Evolutionary conservation across 1,140 invertebrate genomes (phyloP), one percentile per base, ranked within the genome.

Genomic region (Marisa cornuarietis): DNA sequence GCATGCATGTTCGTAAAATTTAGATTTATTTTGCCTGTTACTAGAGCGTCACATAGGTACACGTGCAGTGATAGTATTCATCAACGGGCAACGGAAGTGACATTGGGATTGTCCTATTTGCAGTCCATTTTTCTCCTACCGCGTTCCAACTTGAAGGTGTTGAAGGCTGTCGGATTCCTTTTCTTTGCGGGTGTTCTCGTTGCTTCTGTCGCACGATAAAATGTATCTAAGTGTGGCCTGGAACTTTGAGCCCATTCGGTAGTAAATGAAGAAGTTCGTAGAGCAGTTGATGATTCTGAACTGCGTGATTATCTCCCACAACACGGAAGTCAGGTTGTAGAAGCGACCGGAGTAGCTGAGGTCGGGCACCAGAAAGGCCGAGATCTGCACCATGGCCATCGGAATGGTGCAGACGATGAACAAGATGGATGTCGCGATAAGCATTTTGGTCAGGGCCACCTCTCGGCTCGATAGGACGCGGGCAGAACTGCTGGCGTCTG

Each of bases 231-330:
- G 0, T 18, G 54, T 58, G 54, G 54, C 65, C 26, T 22, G 65
- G 22, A 68, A 68, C 65, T 68, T 68, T 11, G 65, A 24, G n/a
- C 65, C 65, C 65, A 68, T 68, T 11, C 22, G 13, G 22, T 68
- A 68, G 22, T 68, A 68, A 13, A 68, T 10, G 65, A 68, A 68
- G 65, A 68, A 68, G 65, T 68, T 68, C n/a, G 22, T 31, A 1
- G 65, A 68, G 26, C n/a, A 68, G 26, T 68, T 68, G 65, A 68
- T 68, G 65, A 68, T 31, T 68, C 65, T 14, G 26, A 68, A 68
- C 26, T 68, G n/a, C 65, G 65, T 16, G 65, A 68, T 68, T n/a
- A 68, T 31, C 22, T 31, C 26, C 65, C 65, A 68, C 65, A 68
- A 22, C 10, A 68, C 65, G 6, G 26, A 24, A 13, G 22, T 68